Evolutionary conservation across 2,888 invertebrate species (phyloP), one percentile per base, ranked within the genome.

Genomic region (Panopea generosa): DNA sequence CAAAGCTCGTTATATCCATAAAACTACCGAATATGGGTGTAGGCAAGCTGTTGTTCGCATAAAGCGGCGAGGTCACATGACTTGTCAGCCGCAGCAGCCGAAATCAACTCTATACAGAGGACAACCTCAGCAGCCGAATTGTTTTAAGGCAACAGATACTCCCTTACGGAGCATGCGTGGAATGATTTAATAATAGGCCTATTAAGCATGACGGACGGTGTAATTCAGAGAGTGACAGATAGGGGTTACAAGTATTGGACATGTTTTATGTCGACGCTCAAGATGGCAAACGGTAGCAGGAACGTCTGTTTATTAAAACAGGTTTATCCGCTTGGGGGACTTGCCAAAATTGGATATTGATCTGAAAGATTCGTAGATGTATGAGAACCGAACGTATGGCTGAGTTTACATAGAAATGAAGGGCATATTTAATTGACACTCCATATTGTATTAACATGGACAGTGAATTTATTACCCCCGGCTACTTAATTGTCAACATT

Each of bases 21-120:
- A 73, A 65, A 67, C 29, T 33, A 38, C 73, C 73, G 67, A 67
- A 67, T 67, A 67, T 62, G 67, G 73, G 73, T 67, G 52, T 62
- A 56, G 33, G 50, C 72, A 67, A 73, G 62, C 73, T 67, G 73
- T 67, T 68, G 67, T 60, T 61, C 66, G 33, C 29, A 26, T 33
- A 61, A 40, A 49, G 62, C 43, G 24, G 27, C 47, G 26, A 47
- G 43, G 40, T 62, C 67, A 66, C 55, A 57, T 66, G 65, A 60
- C 59, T 38, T 43, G 27, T 55, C 52, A 67, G 62, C 40, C 57
- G 67, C 73, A 47, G 73, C 67, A 67, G 61, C 73, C 73, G 62
- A 73, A 72, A 38, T 50, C 33, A 52, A 33, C n/a, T 56, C n/a
- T 26, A n/a, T n/a, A 56, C 38, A 20, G 38, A 56, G 56, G 56